Evolutionary conservation across 2,113 vertebrate genomes (phyloP), one percentile per base, ranked within the genome.

Genomic region (Rhinolophus ferrumequinum): DNA sequence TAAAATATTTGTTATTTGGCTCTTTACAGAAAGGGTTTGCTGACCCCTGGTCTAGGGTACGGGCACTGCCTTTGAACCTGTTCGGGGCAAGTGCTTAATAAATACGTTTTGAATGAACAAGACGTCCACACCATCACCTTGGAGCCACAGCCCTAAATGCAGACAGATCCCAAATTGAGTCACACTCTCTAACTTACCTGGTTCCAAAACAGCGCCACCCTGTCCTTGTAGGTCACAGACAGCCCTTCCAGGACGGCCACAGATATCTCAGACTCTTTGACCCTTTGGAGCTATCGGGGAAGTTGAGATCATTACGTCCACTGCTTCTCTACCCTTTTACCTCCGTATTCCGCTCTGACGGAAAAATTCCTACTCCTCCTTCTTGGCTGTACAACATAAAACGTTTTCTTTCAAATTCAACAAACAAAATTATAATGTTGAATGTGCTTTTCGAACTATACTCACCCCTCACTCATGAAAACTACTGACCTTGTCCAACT

Each of bases 391-490:
- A 14, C 69, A 94, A 54, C 64, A 87, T 7, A 14, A 72, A 92
- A 80, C 14, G 35, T 79, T 90, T 84, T 87, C 72, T 86, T 86
- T 73, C 35, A 83, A 90, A 66, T 58, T 35, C 28, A 83, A 66
- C 24, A 26, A 72, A 67, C 14, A 89, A 56, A 58, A 90, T 24
- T 24, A 52, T 67, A 79, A 72, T 33, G 19, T 47, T 35, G 56
- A 83, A 76, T 64, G 67, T 66, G 66, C 16, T 90, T 91, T 83
- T 93, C 60, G 88, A 70, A 93, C 72, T 93, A 5, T 44, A 76
- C 79, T 80, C 56, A 60, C 26, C 21, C 16, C 9, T 21, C 41
- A 28, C 28, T 82, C 16, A 11, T 66, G 28, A 90, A 96, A 58
- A 26, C 38, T 24, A 44, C 0, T 44, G 35, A 60, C 70, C 81